Conservation (phyloP, 2,113 vertebrate genomes). For the Sterna hirundo region DNA sequence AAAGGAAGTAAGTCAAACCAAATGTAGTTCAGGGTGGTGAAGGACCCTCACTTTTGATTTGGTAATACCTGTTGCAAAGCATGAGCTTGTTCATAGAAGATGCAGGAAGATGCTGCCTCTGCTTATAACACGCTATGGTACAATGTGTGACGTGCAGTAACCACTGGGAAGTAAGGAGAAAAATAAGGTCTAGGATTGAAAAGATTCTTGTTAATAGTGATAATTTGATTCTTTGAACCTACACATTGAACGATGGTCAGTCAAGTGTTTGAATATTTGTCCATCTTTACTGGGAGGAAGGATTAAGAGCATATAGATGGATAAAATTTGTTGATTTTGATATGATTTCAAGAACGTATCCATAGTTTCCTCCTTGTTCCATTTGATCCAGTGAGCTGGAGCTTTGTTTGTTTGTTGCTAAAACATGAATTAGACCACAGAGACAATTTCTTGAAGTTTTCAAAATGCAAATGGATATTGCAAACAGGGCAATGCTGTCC, state of each 20-base stretch:
- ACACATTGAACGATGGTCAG: background rate
- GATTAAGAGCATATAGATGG: background rate
- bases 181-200: background rate
- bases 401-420: background rate
- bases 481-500: background rate
- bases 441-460: background rate
- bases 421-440: background rate
- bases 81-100: background rate
- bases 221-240: background rate
- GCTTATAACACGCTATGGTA: background rate
- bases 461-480: background rate
- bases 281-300: background rate
- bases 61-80: background rate
- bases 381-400: rapidly evolving
- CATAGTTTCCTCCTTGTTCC: background rate
- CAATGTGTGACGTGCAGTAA: background rate
- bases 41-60: background rate
- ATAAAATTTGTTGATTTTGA: background rate
- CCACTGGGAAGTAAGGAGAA: background rate
- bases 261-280: background rate
- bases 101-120: background rate
- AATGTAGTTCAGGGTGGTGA: background rate
- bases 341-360: background rate
- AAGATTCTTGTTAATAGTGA: background rate
- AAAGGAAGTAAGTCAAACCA: background rate